These are phyloP conservation scores for Cephus sareptanus DNA, from an alignment of 2,888 invertebrate genomes.

Conservation along the genomic window DNA sequence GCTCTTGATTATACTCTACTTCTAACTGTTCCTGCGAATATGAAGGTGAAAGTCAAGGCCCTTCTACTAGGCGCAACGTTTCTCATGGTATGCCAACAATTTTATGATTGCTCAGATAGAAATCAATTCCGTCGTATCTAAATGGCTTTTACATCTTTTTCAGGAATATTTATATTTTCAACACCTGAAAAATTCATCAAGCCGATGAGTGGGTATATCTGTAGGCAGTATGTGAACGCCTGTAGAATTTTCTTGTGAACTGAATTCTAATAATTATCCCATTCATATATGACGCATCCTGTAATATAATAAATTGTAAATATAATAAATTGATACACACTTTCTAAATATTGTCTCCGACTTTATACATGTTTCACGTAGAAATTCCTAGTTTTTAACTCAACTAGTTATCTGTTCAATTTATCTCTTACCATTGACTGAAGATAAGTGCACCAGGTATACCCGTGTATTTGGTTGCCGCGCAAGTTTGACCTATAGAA, in stretches of 20 bases:
- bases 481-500: too few species aligned
- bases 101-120: background rate
- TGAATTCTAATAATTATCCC: background rate
- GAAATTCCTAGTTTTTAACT: background rate
- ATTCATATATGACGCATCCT: background rate
- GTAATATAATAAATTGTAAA: background rate
- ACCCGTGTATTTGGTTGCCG: too few species aligned
- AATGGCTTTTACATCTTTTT: slow-evolving; percentile 19
- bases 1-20: slow-evolving; percentile 79
- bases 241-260: background rate
- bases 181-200: slow-evolving; percentile 60
- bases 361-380: background rate
- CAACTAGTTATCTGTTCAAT: background rate
- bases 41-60: slow-evolving; percentile 82
- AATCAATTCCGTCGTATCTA: background rate
- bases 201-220: background rate
- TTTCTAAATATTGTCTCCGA: background rate
- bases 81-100: slow-evolving; percentile 75
- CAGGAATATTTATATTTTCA: slow-evolving; percentile 78
- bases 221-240: background rate
- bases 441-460: background rate
- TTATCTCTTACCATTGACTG: background rate
- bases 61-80: slow-evolving; percentile 84
- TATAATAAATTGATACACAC: background rate
- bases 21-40: slow-evolving; percentile 78